Base-by-base conservation (phyloP, 2,113 vertebrate genomes). In the Henicopernis longicauda region DNA sequence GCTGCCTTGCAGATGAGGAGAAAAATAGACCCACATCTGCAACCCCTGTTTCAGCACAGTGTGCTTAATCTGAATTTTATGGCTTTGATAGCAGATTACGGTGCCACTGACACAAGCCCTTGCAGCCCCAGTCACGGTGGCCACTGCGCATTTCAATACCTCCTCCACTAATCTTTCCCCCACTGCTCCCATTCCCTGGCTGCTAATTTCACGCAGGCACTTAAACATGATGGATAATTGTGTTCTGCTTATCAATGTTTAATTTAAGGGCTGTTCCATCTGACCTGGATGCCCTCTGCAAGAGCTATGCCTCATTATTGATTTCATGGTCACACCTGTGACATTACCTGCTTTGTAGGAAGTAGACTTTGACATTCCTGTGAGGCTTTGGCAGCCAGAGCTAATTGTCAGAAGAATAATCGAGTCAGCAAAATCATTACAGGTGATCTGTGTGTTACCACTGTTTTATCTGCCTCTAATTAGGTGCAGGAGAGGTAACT, bases 251-350 rank as follows among this genome's bases (percentile, higher is more conserved):
- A 98, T 97, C 95, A 95, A 95, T 97, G 92, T 97, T 96, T 97
- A 97, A 97, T 97, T 97, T 97, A 97, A 98, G 96, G 96, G 94
- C 94, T 98, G 98, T 98, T 94, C 95, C 82, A 5, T 95, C 98
- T 98, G 98, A 98, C 98, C 98, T 97, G 96, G 96, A 97, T 98
- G 97, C 97, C 98, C 98, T 98, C 96, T 97, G 97, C 94, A 93
- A 97, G 96, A 97, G 94, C 97, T 95, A 92, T 96, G 97, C 95
- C 98, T 98, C 96, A 92, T 98, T 98, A 98, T 97, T 98, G 97
- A 98, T 98, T 98, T 98, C 98, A 97, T 97, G 97, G 96, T 98
- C 97, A 97, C 97, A 98, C 98, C 97, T 98, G 98, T 98, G 98
- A 98, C 98, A 98, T 97, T 98, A 98, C 97, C 97, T 98, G 95